Base-by-base conservation (phyloP, 2,888 invertebrate species). In the Keiferia lycopersicella region DNA sequence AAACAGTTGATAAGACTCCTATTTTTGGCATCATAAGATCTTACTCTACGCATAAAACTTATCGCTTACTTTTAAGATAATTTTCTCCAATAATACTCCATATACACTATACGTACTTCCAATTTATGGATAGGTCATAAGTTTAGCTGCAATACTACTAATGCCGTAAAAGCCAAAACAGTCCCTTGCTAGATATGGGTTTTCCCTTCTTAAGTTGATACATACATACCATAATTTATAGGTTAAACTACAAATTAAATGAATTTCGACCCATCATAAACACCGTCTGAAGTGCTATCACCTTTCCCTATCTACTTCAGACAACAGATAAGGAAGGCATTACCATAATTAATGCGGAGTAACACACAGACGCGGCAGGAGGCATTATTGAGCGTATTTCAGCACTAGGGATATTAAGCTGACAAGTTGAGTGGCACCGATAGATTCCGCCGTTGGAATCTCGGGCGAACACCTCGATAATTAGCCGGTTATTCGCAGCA, bases 401-500 rank as follows among this genome's bases (percentile, higher is more conserved):
- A 72, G 70, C 72, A 70, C 68, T 74, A 64, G 68, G 65, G 66
- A 69, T 78, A 82, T 82, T 80, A 83, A 76, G 77, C 77, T 74
- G 77, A 78, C 79, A 77, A 78, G 74, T 77, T 74, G 78, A 81
- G 80, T 81, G 81, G 75, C 77, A 77, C 73, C 79, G 73, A 80
- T 80, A 68, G 69, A 73, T 70, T 69, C 69, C 67, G 66, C 62
- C 68, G 72, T 72, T 78, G 75, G 79, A 83, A 86, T 83, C 83
- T 81, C 79, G 77, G 67, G 66, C 77, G 80, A 82, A 84, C 83
- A 87, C 86, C 84, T 87, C 80, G 81, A 87, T 86, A 89, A 88
- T 88, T 89, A 90, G 86, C 76, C 83, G 82, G 85, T 84, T 86
- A 87, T 85, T 84, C 85, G 77, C 82, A 78, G 83, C 77, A 81